phyloP scores from a whole-genome alignment of 2,888 invertebrate genomes.

The Meteorus colon region DNA sequence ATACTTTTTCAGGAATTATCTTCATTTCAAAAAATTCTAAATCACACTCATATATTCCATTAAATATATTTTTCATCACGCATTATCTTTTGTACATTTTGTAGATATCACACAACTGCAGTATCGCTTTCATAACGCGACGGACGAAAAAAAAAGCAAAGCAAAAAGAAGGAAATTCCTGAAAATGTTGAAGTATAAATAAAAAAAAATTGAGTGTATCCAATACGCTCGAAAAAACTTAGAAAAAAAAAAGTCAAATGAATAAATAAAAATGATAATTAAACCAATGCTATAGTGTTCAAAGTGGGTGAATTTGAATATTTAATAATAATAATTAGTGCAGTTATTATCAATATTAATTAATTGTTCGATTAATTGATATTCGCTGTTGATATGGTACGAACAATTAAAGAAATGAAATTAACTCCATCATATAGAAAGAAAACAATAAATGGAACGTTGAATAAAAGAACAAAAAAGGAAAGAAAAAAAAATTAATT shows the following conservation, averaged over 20 bases:
- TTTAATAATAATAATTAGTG: not conserved
- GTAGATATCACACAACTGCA: slow-evolving; percentile 54
- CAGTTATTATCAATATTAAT: not conserved
- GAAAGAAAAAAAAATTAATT: not conserved
- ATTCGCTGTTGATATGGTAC: slow-evolving; percentile 2
- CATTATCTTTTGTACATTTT: slow-evolving; percentile 62
- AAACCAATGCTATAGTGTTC: not conserved
- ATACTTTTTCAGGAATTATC: not conserved
- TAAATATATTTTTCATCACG: slow-evolving; percentile 26
- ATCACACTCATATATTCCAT: not conserved
- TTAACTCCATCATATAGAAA: not conserved
- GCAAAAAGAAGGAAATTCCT: not conserved
- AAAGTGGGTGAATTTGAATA: not conserved
- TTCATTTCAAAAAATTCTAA: slow-evolving; percentile 3
- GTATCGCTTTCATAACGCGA: not conserved
- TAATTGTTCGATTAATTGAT: not conserved
- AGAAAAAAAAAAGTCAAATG: not conserved
- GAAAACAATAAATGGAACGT: not conserved
- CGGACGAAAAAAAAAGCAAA: not conserved
- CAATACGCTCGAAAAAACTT: not conserved
- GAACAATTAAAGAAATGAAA: not conserved
- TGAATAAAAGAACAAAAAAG: not conserved
- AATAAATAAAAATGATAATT: not conserved
- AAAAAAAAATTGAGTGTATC: not conserved
- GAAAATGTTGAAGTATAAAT: not conserved